phyloP scores from a whole-genome alignment of 23 tunicate genomes.

The Oikopleura vanhoeffeni region DNA sequence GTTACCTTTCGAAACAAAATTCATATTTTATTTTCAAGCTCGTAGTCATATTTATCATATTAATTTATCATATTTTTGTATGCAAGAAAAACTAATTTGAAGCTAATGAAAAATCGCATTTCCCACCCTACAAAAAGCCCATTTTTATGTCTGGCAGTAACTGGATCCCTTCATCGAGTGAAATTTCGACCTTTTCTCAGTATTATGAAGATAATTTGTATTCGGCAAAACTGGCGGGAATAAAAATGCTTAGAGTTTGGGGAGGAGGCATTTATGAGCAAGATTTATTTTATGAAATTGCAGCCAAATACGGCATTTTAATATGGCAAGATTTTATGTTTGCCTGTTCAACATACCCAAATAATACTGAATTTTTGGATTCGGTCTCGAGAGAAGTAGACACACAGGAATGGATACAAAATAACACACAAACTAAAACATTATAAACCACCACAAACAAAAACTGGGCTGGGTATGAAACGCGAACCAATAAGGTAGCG shows the following conservation, averaged over 20 bases:
- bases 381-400: constrained; percentile 40
- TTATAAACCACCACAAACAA: not conserved
- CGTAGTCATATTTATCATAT: too few relatives aligned
- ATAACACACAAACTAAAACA: not conserved
- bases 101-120: too few relatives aligned
- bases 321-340: constrained; percentile 98
- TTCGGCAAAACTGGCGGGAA: constrained; percentile 59
- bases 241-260: constrained; percentile 95
- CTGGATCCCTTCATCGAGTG: constrained; percentile 85
- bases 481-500: too few relatives aligned
- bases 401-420: not conserved
- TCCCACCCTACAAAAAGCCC: too few relatives aligned
- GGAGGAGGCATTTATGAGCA: constrained; percentile 89
- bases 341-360: constrained; percentile 80
- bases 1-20: too few relatives aligned
- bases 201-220: constrained; percentile 36
- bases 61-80: too few relatives aligned
- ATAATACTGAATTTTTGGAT: constrained; percentile 27
- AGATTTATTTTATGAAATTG: constrained; percentile 31
- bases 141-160: constrained; percentile 76
- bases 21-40: too few relatives aligned
- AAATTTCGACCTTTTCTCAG: not conserved
- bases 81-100: too few relatives aligned
- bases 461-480: too few relatives aligned
- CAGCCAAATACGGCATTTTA: constrained; percentile 61